Conservation (phyloP, 2,888 invertebrate species). For the Antheraea assamensis region DNA sequence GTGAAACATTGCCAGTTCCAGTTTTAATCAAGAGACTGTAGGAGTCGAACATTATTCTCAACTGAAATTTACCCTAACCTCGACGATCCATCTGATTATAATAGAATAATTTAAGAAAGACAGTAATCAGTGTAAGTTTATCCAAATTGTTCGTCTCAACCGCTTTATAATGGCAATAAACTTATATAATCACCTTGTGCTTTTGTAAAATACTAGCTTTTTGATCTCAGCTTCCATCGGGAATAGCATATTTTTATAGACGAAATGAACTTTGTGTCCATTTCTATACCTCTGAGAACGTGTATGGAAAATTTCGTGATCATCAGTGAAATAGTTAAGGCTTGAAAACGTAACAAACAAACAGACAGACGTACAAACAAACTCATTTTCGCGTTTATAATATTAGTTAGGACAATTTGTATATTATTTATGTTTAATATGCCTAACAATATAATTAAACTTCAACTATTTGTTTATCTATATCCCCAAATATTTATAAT, state of each 20-base stretch:
- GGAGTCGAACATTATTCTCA: neutral
- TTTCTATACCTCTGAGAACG: no score
- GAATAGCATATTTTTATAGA: no score
- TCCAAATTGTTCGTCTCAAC: slow-evolving; percentile 30
- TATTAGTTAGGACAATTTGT: neutral
- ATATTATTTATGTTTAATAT: neutral
- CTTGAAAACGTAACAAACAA: neutral
- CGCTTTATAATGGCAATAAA: neutral
- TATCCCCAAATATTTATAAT: no score
- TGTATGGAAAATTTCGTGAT: no score
- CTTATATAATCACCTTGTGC: neutral
- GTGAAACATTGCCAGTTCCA: slow-evolving; percentile 5
- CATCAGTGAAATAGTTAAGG: neutral
- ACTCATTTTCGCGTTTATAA: neutral
- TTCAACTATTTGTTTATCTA: neutral
- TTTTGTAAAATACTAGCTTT: no score
- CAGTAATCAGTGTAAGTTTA: slow-evolving; percentile 41
- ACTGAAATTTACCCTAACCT: neutral
- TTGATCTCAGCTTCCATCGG: no score
- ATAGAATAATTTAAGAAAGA: slow-evolving; percentile 39
- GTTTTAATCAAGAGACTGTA: neutral
- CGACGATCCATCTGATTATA: slow-evolving; percentile 36
- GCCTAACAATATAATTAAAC: neutral
- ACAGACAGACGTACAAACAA: no score
- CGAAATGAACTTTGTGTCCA: no score